A percentile compares a stretch with the other conserved stretches of the same genome.
phyloP scores from a whole-genome alignment of 2,113 vertebrate species.

The Leptobrachium ailaonicum region DNA sequence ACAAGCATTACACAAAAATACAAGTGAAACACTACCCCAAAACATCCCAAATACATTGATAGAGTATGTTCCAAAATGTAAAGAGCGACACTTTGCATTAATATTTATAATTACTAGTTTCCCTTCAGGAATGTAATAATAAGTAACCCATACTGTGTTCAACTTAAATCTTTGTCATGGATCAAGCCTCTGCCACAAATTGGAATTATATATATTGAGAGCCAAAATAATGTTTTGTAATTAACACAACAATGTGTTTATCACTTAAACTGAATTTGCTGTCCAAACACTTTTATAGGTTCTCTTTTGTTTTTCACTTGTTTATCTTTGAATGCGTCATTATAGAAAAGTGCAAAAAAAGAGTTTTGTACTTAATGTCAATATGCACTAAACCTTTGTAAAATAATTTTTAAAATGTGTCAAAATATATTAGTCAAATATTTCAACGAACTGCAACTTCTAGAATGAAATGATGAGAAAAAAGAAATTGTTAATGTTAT shows the following conservation, averaged over 20 bases:
- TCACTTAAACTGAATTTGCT: slow-evolving; percentile 66
- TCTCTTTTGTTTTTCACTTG: slow-evolving; percentile 58
- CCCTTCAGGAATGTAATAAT: too few species aligned
- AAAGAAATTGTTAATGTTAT: slow-evolving; percentile 63
- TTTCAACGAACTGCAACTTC: slow-evolving; percentile 41
- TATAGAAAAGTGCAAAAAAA: slow-evolving; percentile 66
- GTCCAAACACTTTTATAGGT: slow-evolving; percentile 64
- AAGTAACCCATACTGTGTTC: too few species aligned
- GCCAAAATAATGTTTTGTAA: slow-evolving; percentile 69
- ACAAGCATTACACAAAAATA: too few species aligned
- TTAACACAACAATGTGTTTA: slow-evolving; percentile 65
- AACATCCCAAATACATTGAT: too few species aligned
- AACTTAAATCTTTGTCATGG: too few species aligned
- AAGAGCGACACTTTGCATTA: too few species aligned
- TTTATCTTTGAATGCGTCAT: slow-evolving; percentile 62
- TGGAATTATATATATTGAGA: slow-evolving; percentile 23
- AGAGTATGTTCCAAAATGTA: too few species aligned
- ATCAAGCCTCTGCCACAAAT: too few species aligned
- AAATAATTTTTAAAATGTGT: slow-evolving; percentile 53
- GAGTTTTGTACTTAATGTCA: slow-evolving; percentile 66
- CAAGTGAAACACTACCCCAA: too few species aligned
- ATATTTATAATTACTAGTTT: too few species aligned
- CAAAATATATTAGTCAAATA: slow-evolving; percentile 48
- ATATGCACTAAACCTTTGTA: slow-evolving; percentile 59
- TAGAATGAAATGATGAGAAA: slow-evolving; percentile 50